Base-by-base conservation (phyloP, 2,113 vertebrate species). In the Ammodytes marinus region DNA sequence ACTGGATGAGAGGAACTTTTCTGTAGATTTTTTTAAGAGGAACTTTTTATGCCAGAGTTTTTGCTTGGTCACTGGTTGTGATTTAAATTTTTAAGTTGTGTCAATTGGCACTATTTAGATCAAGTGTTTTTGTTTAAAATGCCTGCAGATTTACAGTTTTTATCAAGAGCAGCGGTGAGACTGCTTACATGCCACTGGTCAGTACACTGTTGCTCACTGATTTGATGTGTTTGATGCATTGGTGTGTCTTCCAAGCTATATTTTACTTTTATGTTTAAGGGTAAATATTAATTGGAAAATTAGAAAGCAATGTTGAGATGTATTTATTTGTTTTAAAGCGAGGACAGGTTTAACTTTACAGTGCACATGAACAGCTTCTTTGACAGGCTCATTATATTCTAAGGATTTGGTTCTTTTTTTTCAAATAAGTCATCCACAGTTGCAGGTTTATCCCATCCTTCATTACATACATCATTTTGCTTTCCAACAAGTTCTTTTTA, bases 181-280 rank as follows among this genome's bases (percentile, higher is more conserved):
- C 19, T 15, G 57, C 40, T 67, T 9, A 59, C 58, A 76, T 66
- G 71, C 75, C 43, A 80, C 67, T 46, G 72, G 72, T 82, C 81
- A 71, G 72, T 27, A 47, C 0, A 27, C 59, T 55, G 64, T 54
- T 45, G 35, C 65, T 47, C 8, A 35, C 49, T 43, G 72, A 74
- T 58, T 50, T 19, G 27, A 46, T 80, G 79, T 49, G 82, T 74
- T 54, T 2, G 37, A 66, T 74, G 80, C 65, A 54, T 71, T 77
- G 27, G 49, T 71, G 9, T 73, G 70, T 70, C 74, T 55, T 40
- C 42, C 72, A 61, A 72, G 68, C 77, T 85, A 4, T 53, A 68
- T 79, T 87, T 84, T 77, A 61, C 59, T 58, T 84, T 87, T 63
- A 68, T 74, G 43, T 57, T 77, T 68, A 46, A 67, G 40, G 70